phyloP scores from a whole-genome alignment of 1,140 invertebrate species.

The Drosophila repleta region DNA sequence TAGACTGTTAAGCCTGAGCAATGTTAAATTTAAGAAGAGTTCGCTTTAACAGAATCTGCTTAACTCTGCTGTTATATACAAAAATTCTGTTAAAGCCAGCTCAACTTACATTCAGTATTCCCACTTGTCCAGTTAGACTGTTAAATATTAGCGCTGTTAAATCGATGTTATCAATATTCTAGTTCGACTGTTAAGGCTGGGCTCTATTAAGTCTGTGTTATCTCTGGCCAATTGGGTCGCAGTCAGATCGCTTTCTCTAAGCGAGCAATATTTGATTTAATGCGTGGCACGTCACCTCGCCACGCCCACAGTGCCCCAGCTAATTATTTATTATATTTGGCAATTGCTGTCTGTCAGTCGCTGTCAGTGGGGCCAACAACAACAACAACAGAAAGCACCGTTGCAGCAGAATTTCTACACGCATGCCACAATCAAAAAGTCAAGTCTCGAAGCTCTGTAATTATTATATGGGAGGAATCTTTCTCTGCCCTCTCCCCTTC shows the following conservation, averaged over 20 bases:
- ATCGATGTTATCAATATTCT: no score
- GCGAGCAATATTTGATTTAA: constrained; percentile 76
- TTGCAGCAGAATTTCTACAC: constrained; percentile 74
- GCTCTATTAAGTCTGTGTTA: constrained; percentile 27
- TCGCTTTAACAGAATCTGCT: no score
- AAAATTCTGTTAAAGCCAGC: no score
- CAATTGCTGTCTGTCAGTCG: constrained; percentile 81
- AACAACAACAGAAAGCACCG: constrained; percentile 38
- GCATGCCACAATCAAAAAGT: constrained; percentile 61
- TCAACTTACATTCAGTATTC: no score
- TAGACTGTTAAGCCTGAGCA: no score
- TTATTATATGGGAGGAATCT: constrained; percentile 49
- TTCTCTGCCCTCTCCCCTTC: neutral
- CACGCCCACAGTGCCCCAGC: constrained; percentile 64
- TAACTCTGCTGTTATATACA: no score
- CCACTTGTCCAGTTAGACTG: no score
- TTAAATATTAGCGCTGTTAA: no score
- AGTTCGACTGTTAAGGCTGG: no score
- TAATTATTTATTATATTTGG: constrained; percentile 83
- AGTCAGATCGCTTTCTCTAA: constrained; percentile 57
- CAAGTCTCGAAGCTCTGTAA: constrained; percentile 50
- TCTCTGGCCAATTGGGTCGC: constrained; percentile 50
- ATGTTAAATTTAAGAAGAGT: no score
- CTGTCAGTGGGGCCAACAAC: constrained; percentile 51
- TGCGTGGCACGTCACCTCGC: constrained; percentile 65